Evolutionary conservation across 1,140 invertebrate genomes (phyloP).

Genomic region (Trachymyrmex septentrionalis): DNA sequence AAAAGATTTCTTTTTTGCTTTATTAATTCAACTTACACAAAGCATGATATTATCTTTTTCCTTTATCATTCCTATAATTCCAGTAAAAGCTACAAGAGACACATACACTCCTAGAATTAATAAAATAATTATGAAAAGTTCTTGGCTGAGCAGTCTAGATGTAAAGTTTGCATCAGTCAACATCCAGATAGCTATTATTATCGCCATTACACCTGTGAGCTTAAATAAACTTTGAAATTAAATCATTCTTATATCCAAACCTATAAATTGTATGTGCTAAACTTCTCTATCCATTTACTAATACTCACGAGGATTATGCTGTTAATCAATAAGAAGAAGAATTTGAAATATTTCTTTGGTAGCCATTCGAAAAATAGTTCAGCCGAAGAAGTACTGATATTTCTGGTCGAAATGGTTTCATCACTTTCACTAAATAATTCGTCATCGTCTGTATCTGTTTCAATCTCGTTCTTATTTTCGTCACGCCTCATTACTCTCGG

Average conservation of each 20-base stretch:
- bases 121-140: slow-evolving; percentile 70
- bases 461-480: slow-evolving; percentile 61
- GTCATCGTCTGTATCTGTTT: slow-evolving; percentile 73
- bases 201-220: slow-evolving; percentile 73
- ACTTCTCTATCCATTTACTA: background rate
- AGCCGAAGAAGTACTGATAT: slow-evolving; percentile 65
- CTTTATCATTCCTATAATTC: slow-evolving; percentile 73
- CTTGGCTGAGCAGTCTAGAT: slow-evolving; percentile 74
- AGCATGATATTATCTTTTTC: slow-evolving; percentile 66
- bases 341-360: slow-evolving; percentile 70
- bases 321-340: slow-evolving; percentile 70
- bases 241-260: background rate
- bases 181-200: slow-evolving; percentile 75
- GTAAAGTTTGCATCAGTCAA: slow-evolving; percentile 73
- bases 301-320: slow-evolving; percentile 70
- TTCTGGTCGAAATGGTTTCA: slow-evolving; percentile 56
- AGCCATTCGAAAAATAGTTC: slow-evolving; percentile 68
- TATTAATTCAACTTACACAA: slow-evolving; percentile 66
- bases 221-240: slow-evolving; percentile 55
- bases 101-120: slow-evolving; percentile 68
- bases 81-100: slow-evolving; percentile 63
- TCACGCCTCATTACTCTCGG: slow-evolving; percentile 35
- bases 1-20: background rate
- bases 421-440: slow-evolving; percentile 70
- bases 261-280: background rate